Evolutionary conservation across 1,140 invertebrate genomes (phyloP).

Genomic region (Melitaea cinxia): DNA sequence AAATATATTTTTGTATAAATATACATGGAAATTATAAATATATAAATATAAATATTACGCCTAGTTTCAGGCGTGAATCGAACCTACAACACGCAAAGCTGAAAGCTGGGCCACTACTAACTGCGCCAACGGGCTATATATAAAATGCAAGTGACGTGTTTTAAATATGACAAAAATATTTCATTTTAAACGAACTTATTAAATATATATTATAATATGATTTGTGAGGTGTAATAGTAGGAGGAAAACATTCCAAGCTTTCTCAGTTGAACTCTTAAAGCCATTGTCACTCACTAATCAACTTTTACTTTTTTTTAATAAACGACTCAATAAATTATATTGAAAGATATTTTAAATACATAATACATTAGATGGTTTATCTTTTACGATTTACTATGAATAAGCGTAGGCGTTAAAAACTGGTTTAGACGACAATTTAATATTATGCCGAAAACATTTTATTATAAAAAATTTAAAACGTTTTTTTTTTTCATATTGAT

Average conservation of each 20-base stretch:
- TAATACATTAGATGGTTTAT: slow-evolving; percentile 34
- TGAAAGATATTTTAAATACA: slow-evolving; percentile 29
- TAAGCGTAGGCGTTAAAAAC: slow-evolving; percentile 30
- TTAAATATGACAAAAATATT: neutral
- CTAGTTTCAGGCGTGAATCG: too few relatives aligned
- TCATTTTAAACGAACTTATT: neutral
- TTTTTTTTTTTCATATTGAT: neutral
- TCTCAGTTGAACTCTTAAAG: slow-evolving; percentile 10
- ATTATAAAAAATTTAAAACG: slow-evolving; percentile 1
- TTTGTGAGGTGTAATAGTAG: neutral
- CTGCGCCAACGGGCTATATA: too few relatives aligned
- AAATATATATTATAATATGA: neutral
- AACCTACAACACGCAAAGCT: too few relatives aligned
- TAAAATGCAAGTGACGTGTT: too few relatives aligned
- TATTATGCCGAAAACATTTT: slow-evolving; percentile 10
- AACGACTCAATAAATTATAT: slow-evolving; percentile 29
- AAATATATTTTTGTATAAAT: too few relatives aligned
- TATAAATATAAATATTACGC: too few relatives aligned
- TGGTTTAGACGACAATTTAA: slow-evolving; percentile 14
- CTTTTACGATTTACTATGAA: slow-evolving; percentile 32
- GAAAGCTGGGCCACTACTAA: too few relatives aligned
- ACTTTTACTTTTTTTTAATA: slow-evolving; percentile 36
- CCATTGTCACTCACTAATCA: slow-evolving; percentile 29
- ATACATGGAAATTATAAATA: too few relatives aligned
- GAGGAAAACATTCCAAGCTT: slow-evolving; percentile 8